Evolutionary conservation across 2,888 invertebrate genomes (phyloP), one percentile per base, ranked within the genome.

Genomic region (Carabus problematicus): DNA sequence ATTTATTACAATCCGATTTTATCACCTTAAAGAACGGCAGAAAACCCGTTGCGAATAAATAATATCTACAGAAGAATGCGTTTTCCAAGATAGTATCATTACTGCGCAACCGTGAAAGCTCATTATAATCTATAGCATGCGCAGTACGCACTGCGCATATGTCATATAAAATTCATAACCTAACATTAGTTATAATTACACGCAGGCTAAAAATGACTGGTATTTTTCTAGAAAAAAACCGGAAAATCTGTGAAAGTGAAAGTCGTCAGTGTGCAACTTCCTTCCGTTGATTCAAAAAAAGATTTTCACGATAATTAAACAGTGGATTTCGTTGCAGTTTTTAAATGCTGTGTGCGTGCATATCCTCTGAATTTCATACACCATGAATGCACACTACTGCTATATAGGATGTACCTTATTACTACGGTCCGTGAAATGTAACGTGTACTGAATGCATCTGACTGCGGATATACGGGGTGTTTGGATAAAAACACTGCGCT

Each of bases 401-500:
- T 7, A 7, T 52, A 52, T 52, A 52, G 52, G 52, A 52, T 52
- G 52, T 52, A 9, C 9, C 19, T 52, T 19, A 52, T 52, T 52
- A 52, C 18, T 12, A 19, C 16, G 19, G 3, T n/a, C 52, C 19
- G 18, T 52, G 18, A 52, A 11, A 16, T 52, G 52, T 12, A 52
- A 52, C 52, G 52, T 16, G 16, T 52, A 14, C 14, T 29, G 29
- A 29, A 29, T 29, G 29, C 2, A 29, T 29, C 29, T 29, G 29
- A 29, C 29, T 29, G 19, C 52, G 52, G 52, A 52, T 52, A 8
- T 52, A 52, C 52, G 52, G 52, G 52, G 52, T 18, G 52, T 52
- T 52, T 52, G 9, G 19, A 18, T 52, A 52, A 52, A 18, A 52
- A 29, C 29, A 29, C 29, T 29, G 29, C 29, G 6, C 29, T 29